Evolutionary conservation across 2,113 vertebrate species (phyloP).

Genomic region (Poeciliopsis retropinna): DNA sequence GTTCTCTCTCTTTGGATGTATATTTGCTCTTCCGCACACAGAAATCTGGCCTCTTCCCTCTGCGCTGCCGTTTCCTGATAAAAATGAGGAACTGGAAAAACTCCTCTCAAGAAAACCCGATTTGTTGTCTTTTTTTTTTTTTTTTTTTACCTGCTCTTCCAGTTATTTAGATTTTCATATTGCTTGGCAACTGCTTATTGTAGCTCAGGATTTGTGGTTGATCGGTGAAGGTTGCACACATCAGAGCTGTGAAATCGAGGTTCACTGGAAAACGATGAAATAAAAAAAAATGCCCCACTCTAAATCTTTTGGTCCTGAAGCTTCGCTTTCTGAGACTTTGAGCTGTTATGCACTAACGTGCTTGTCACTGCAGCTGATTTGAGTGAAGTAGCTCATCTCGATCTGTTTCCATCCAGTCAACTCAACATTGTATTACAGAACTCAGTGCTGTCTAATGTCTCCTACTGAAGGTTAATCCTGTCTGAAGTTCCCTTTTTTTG

Average conservation of each 20-base stretch:
- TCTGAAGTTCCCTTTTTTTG: too few relatives aligned
- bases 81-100: conserved; percentile 2
- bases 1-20: neutral
- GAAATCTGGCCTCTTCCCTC: neutral
- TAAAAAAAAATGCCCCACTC: neutral
- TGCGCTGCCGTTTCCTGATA: neutral
- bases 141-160: neutral
- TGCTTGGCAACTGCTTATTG: neutral
- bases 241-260: neutral
- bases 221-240: neutral
- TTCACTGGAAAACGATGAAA: neutral
- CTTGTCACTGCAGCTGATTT: neutral
- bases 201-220: neutral
- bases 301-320: neutral
- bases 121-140: neutral
- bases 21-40: neutral
- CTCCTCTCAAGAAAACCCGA: neutral
- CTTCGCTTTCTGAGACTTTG: too few relatives aligned
- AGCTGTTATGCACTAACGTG: neutral
- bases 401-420: neutral
- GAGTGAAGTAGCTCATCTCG: neutral
- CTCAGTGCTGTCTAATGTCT: neutral
- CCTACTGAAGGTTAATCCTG: too few relatives aligned
- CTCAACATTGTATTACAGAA: neutral
- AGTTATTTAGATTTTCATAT: neutral